Base-by-base conservation (phyloP, 64 coral and sea anemone genomes). In the Pocillopora verrucosa region DNA sequence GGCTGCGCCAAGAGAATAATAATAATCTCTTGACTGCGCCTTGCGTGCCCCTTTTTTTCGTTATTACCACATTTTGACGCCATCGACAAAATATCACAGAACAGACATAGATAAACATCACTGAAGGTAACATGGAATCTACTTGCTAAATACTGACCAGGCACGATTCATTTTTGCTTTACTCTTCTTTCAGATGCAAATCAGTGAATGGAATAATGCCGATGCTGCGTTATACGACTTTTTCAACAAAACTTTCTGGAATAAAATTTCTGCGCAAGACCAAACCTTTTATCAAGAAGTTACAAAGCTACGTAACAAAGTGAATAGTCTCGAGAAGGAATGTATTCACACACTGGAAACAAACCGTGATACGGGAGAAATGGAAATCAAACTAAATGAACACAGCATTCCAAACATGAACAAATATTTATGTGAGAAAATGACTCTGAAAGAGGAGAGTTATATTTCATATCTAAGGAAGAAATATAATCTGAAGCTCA, bases 361-460 rank as follows among this genome's bases (percentile, higher is more conserved):
- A 11, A 83, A 91, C 34, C 58, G 13, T 10, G 72, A 91, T 63
- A 91, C 89, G 0, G 89, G 89, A 16, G 89, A 91, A 91, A 16
- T 91, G 0, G 74, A 75, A 36, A 65, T 85, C 15, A 91, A 84
- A 57, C 16, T 91, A 1, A 30, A 56, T 34, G 72, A 17, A 5
- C 17, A 91, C 13, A n/a, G 26, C 2, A 20, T 37, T n/a, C 14
- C 70, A 16, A 76, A 81, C 20, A 22, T 84, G 24, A 76, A 65
- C 61, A 74, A 64, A 84, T 91, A 91, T 83, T 11, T 91, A 2
- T 91, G 89, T 20, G 80, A 91, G 11, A 91, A 91, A 56, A 91
- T 91, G 89, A 77, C 59, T 25, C 65, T 84, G 73, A 73, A 51
- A 51, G 89, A 91, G 22, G 74, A 77, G 41, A 76, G 30, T 6